These are phyloP conservation scores for Leptogaster cylindrica DNA, from an alignment of 2,888 invertebrate genomes.

Conservation along the genomic window DNA sequence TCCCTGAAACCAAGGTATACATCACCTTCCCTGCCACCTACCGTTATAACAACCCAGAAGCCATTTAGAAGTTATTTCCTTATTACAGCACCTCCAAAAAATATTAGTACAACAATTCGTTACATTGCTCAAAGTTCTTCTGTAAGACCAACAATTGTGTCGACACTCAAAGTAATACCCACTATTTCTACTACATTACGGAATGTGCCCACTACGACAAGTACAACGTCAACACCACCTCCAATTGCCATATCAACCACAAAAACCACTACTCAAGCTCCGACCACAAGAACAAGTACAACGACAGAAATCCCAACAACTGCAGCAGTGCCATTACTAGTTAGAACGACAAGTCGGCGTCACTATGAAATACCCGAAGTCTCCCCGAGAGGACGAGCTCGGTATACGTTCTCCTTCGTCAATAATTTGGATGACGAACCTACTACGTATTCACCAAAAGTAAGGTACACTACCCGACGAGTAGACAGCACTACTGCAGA, in stretches of 20 bases:
- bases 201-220: constrained; percentile 30
- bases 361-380: constrained; percentile 46
- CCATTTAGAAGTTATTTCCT: constrained; percentile 55
- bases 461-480: constrained; percentile 50
- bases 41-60: constrained; percentile 52
- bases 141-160: constrained; percentile 40
- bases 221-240: constrained; percentile 42
- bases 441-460: constrained; percentile 59
- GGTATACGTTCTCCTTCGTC: constrained; percentile 56
- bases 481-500: constrained; percentile 47
- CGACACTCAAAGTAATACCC: background rate
- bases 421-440: constrained; percentile 55
- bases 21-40: constrained; percentile 47
- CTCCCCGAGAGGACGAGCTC: constrained; percentile 57
- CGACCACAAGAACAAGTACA: constrained; percentile 46
- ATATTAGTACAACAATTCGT: constrained; percentile 17
- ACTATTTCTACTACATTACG: constrained; percentile 42
- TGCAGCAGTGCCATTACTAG: constrained; percentile 41
- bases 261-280: constrained; percentile 44
- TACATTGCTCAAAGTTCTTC: constrained; percentile 46
- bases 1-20: constrained; percentile 53
- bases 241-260: constrained; percentile 43
- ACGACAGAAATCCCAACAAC: constrained; percentile 46
- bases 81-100: constrained; percentile 52
- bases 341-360: constrained; percentile 20